Evolutionary conservation across 2,888 invertebrate species (phyloP).

Genomic region (Eupithecia centaureata): DNA sequence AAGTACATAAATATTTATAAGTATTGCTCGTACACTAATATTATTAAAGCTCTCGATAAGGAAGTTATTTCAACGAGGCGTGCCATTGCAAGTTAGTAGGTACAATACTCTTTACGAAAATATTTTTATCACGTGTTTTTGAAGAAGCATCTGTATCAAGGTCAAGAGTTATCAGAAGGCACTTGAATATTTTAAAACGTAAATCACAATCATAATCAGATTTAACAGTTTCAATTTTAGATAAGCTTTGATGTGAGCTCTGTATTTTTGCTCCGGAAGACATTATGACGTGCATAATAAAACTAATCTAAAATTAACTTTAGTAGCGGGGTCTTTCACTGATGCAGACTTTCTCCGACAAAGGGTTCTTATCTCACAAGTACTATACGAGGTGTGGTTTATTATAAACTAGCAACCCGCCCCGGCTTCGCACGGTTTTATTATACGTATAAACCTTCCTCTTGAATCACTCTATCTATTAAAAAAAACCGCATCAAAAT

Average conservation of each 20-base stretch:
- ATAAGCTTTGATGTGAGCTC: conserved; percentile 47
- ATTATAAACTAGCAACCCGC: too few species aligned
- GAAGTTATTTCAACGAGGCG: too few species aligned
- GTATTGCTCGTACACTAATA: too few species aligned
- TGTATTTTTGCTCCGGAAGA: conserved; percentile 52
- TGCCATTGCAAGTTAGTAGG: too few species aligned
- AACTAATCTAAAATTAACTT: conserved; percentile 52
- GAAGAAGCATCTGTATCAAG: conserved; percentile 4
- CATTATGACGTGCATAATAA: conserved; percentile 49
- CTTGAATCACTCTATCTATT: too few species aligned
- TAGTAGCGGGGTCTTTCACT: conserved; percentile 32
- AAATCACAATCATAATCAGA: conserved; percentile 10
- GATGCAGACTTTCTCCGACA: conserved; percentile 19
- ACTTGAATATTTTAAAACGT: conserved; percentile 4
- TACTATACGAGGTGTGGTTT: not conserved
- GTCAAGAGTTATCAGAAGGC: not conserved
- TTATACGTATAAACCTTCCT: too few species aligned
- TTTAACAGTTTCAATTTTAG: conserved; percentile 17
- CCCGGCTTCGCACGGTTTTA: too few species aligned
- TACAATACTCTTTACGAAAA: not conserved
- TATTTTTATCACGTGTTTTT: not conserved
- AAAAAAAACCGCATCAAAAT: too few species aligned
- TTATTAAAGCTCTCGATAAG: too few species aligned
- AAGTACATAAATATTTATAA: too few species aligned
- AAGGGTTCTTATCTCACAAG: conserved; percentile 1